Evolutionary conservation across 2,113 vertebrate genomes (phyloP), one percentile per base, ranked within the genome.

Genomic region (Microtus oregoni): DNA sequence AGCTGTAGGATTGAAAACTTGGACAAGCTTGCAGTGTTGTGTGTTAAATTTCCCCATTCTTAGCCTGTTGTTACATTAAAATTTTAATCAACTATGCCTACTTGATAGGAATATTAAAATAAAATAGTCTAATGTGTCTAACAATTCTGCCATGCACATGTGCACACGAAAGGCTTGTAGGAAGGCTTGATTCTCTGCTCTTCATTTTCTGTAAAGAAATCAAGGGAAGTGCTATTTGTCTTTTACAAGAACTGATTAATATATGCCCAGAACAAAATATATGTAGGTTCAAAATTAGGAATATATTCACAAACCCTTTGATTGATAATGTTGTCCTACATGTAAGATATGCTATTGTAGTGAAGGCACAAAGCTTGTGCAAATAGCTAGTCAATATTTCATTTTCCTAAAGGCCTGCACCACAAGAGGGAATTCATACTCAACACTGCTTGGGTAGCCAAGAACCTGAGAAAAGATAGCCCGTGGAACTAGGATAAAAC

Each of bases 1-100:
- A 94, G 73, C 17, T 95, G 30, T 55, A 82, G 38, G 96, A 94
- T 78, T 79, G 30, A 82, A 86, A 90, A 90, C 30, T 86, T 95
- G 47, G 81, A 10, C 32, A 92, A 95, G 47, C 12, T 68, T 65
- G 6, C 44, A 67, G 35, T 50, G 63, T 68, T 19, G 26, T 32
- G 41, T 47, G 30, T 22, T 81, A 38, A 87, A 32, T 92, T 94
- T 94, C 70, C 70, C 30, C 13, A 7, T 38, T 82, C 14, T 86
- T 55, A 90, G 61, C 7, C 38, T 77, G 26, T 52, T 93, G 92
- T 47, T 94, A 30, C 70, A 26, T 76, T 94, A 67, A 52, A 70
- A 90, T 67, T 12, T 32, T 47, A 93, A 41, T 81, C 24, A 72
- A 32, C 72, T 50, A 76, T 86, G 70, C 3, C 20, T 86, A 93